Evolutionary conservation across 2,888 invertebrate species (phyloP).

Genomic region (Dimorphilus gyrociliatus): DNA sequence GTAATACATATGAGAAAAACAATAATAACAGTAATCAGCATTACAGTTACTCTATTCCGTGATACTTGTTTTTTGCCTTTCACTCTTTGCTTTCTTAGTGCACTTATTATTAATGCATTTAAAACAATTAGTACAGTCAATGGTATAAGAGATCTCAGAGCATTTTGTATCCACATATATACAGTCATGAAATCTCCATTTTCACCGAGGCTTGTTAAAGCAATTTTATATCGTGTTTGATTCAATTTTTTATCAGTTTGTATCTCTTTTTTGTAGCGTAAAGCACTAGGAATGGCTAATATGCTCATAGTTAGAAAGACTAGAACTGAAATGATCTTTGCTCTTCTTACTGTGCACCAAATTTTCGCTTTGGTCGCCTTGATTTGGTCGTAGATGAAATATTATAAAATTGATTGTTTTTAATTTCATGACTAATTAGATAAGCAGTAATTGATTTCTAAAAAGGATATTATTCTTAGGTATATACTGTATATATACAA

Average conservation of each 20-base stretch:
- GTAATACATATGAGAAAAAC: constrained; percentile 12
- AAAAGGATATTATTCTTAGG: too few relatives aligned
- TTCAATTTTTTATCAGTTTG: constrained; percentile 13
- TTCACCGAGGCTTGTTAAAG: constrained; percentile 18
- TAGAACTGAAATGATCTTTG: constrained; percentile 17
- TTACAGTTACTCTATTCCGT: constrained; percentile 13
- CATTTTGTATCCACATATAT: constrained; percentile 28
- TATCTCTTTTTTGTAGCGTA: constrained; percentile 19
- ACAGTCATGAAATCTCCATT: constrained; percentile 22
- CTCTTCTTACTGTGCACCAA: too few relatives aligned
- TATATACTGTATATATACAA: too few relatives aligned
- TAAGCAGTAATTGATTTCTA: too few relatives aligned
- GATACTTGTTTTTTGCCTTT: constrained; percentile 12
- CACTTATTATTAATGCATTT: constrained; percentile 27
- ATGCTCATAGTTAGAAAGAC: constrained; percentile 25
- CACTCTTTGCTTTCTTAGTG: constrained; percentile 20
- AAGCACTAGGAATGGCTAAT: constrained; percentile 24
- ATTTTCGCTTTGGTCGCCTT: too few relatives aligned
- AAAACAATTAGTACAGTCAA: constrained; percentile 25
- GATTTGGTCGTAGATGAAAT: too few relatives aligned
- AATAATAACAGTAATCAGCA: constrained; percentile 13
- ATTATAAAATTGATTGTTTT: too few relatives aligned
- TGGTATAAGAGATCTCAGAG: constrained; percentile 27
- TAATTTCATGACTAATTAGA: too few relatives aligned
- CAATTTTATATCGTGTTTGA: constrained; percentile 14